Evolutionary conservation across 1,140 invertebrate species (phyloP).

Genomic region (Nixonia krombeini): DNA sequence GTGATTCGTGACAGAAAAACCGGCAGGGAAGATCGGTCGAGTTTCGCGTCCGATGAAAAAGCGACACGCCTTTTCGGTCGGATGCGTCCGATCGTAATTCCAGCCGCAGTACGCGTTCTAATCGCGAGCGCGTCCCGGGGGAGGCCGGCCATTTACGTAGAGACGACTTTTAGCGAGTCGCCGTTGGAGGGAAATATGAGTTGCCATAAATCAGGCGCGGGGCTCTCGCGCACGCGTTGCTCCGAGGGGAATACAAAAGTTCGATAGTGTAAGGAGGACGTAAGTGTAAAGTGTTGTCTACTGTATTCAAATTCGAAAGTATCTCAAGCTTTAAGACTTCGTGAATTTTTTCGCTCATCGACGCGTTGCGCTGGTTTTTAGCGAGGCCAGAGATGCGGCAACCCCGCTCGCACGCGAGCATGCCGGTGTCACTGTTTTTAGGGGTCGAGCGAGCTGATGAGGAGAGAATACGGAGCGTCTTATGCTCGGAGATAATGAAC

Average conservation of each 20-base stretch:
- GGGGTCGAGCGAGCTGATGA: neutral
- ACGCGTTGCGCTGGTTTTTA: neutral
- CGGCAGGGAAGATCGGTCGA: too few relatives aligned
- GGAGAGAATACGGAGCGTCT: neutral
- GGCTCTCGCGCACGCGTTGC: slow-evolving; percentile 20
- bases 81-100: slow-evolving; percentile 10
- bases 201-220: slow-evolving; percentile 43
- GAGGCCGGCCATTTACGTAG: slow-evolving; percentile 24
- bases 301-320: slow-evolving; percentile 43
- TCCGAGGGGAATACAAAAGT: slow-evolving; percentile 34
- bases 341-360: neutral
- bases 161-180: slow-evolving; percentile 25
- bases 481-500: neutral
- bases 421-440: neutral
- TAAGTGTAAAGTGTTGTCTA: slow-evolving; percentile 23
- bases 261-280: slow-evolving; percentile 38
- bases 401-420: too few relatives aligned
- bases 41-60: neutral
- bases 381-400: too few relatives aligned
- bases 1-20: neutral
- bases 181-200: slow-evolving; percentile 31
- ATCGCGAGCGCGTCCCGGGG: slow-evolving; percentile 33
- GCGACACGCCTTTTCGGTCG: slow-evolving; percentile 24
- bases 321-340: slow-evolving; percentile 12
- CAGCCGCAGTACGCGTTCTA: slow-evolving; percentile 14